Evolutionary conservation across 2,797 vertebrate genomes (phyloP), one percentile per base, ranked within the genome.

Genomic region (Chromis chromis): DNA sequence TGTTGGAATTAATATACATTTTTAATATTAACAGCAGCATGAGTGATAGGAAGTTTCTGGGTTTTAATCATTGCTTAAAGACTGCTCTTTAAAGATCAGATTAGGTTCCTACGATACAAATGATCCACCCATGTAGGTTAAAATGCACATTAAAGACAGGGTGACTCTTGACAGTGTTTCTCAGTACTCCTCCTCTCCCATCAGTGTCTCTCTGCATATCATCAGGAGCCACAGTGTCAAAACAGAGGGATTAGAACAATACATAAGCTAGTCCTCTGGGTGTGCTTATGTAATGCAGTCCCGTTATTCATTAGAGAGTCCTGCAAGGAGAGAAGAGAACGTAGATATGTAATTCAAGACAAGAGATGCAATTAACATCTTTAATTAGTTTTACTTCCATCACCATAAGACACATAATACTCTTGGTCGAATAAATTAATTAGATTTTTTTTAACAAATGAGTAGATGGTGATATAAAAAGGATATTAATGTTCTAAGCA

Each of bases 191-290:
- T 84, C 64, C 57, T 64, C 46, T 77, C 53, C 61, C 56, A 44
- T 76, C 57, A n/a, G 54, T 65, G 75, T 67, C 65, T 61, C 64
- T 49, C 22, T 65, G 66, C 71, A 72, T 50, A 70, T 63, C 58
- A 50, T 65, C 78, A 65, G 85, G 84, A 88, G 70, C 54, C 62
- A 31, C 76, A 70, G 84, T 64, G 68, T 80, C 67, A 80, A n/a
- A 85, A 82, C 79, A 85, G 55, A 83, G 48, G 79, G 79, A 87
- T 82, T 67, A 81, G 73, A 83, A 69, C 4, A 60, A 79, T 16
- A 60, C 72, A 70, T 60, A 31, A 85, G 70, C 61, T 13, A 21
- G 42, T 81, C 79, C 73, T 70, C 70, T 14, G 65, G 78, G 61
- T 72, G 57, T 53, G 66, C 75, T 80, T 58, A 62, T 62, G 72